phyloP scores from a whole-genome alignment of 1,140 invertebrate genomes.

The Drosophila ercepeae region DNA sequence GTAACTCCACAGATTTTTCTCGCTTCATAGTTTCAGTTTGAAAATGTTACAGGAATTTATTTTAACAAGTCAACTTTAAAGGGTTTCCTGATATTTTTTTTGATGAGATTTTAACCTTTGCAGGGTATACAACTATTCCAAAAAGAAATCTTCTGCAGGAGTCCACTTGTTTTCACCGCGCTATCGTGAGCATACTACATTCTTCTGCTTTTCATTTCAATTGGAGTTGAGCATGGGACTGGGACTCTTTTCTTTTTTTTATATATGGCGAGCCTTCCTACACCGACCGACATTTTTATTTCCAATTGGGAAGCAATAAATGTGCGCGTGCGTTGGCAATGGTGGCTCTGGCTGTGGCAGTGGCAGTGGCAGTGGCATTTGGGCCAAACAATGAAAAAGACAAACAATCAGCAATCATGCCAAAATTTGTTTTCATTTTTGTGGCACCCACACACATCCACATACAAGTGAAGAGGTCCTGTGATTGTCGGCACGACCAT shows the following conservation, averaged over 20 bases:
- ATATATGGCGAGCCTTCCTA: slow-evolving; percentile 16
- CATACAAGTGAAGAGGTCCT: slow-evolving; percentile 30
- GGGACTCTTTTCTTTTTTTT: slow-evolving; percentile 14
- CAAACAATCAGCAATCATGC: slow-evolving; percentile 82
- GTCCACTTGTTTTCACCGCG: slow-evolving; percentile 45
- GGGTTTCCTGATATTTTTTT: no score
- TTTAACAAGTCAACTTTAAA: no score
- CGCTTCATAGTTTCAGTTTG: no score
- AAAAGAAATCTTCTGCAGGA: not conserved
- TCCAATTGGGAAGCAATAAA: slow-evolving; percentile 81
- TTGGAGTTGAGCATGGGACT: slow-evolving; percentile 38
- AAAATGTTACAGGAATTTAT: not conserved
- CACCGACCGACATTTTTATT: slow-evolving; percentile 70
- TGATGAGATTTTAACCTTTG: no score
- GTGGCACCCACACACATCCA: slow-evolving; percentile 63
- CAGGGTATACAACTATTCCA: slow-evolving; percentile 7
- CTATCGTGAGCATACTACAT: slow-evolving; percentile 31
- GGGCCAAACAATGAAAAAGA: slow-evolving; percentile 81
- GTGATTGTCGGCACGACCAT: slow-evolving; percentile 71
- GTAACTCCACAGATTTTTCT: no score
- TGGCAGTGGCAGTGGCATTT: slow-evolving; percentile 27
- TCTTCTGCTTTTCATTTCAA: slow-evolving; percentile 63
- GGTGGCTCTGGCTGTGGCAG: slow-evolving; percentile 2
- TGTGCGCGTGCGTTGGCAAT: slow-evolving; percentile 76
- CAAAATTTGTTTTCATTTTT: slow-evolving; percentile 83